phyloP scores from a whole-genome alignment of 2,797 vertebrate genomes.

The Knipowitschia caucasica region DNA sequence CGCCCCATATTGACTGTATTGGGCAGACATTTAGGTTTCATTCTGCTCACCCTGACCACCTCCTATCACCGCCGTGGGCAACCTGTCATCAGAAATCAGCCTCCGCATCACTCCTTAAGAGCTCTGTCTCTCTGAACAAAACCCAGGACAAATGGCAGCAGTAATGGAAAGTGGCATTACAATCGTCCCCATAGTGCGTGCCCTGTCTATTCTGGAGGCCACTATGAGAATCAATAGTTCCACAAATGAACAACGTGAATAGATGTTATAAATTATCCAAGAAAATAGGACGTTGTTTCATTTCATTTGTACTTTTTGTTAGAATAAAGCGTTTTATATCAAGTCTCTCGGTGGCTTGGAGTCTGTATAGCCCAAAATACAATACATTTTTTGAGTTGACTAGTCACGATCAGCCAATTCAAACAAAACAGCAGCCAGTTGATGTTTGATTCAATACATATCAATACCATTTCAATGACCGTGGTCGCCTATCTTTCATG shows the following conservation, averaged over 20 bases:
- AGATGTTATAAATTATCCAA: background rate
- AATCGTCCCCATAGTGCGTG: constrained; percentile 38
- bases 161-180: constrained; percentile 46
- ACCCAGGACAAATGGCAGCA: constrained; percentile 25
- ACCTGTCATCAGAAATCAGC: constrained; percentile 49
- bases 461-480: too few relatives aligned
- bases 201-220: constrained; percentile 26
- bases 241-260: constrained; percentile 24
- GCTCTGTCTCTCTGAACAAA: constrained; percentile 5
- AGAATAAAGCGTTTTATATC: too few relatives aligned
- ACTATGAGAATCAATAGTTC: constrained; percentile 38
- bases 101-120: constrained; percentile 18
- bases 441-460: too few relatives aligned
- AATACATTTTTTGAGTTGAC: too few relatives aligned
- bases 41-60: constrained; percentile 30
- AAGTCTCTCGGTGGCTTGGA: too few relatives aligned
- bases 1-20: constrained; percentile 26
- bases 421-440: too few relatives aligned
- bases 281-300: too few relatives aligned
- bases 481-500: too few relatives aligned
- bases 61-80: constrained; percentile 40
- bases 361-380: too few relatives aligned
- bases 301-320: too few relatives aligned
- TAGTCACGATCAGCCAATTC: too few relatives aligned
- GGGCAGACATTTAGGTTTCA: constrained; percentile 33